Conservation (phyloP, 1,140 invertebrate species). For the Drosophila fuyamai region DNA sequence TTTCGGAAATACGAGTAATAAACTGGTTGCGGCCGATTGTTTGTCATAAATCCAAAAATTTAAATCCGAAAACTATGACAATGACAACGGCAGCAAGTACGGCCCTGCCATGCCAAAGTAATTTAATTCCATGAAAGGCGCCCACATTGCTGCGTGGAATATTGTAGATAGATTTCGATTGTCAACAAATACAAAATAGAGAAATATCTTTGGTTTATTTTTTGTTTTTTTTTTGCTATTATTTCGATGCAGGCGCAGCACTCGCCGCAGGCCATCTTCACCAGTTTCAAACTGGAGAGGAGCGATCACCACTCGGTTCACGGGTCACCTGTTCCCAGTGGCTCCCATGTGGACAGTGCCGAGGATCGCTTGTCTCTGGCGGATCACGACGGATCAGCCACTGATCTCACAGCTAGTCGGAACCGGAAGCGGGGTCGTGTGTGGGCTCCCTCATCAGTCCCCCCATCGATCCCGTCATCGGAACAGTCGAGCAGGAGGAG, state of each 20-base stretch:
- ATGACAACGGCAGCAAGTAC: conserved; percentile 48
- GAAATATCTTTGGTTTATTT: conserved; percentile 9
- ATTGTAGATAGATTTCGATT: conserved; percentile 5
- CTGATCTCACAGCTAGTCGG: conserved; percentile 63
- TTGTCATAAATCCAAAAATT: conserved; percentile 71
- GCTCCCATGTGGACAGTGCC: background rate
- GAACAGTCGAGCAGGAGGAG: background rate
- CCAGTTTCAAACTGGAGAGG: conserved; percentile 96
- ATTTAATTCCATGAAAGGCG: conserved; percentile 62
- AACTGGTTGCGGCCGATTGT: conserved; percentile 68
- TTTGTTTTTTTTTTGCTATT: conserved; percentile 15
- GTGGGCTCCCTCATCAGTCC: conserved; percentile 21
- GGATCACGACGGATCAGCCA: conserved; percentile 11
- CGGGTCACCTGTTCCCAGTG: background rate
- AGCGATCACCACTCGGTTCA: conserved; percentile 35
- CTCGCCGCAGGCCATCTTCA: conserved; percentile 95
- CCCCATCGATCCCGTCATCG: background rate
- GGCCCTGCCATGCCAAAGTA: conserved; percentile 49
- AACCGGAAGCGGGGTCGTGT: conserved; percentile 45
- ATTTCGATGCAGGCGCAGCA: conserved; percentile 85
- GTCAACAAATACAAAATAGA: background rate
- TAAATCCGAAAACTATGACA: conserved; percentile 52
- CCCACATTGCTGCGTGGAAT: conserved; percentile 39
- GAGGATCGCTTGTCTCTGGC: conserved; percentile 17
- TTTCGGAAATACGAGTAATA: conserved; percentile 77